Evolutionary conservation across 2,113 vertebrate genomes (phyloP).

Genomic region (Bombycilla garrulus): DNA sequence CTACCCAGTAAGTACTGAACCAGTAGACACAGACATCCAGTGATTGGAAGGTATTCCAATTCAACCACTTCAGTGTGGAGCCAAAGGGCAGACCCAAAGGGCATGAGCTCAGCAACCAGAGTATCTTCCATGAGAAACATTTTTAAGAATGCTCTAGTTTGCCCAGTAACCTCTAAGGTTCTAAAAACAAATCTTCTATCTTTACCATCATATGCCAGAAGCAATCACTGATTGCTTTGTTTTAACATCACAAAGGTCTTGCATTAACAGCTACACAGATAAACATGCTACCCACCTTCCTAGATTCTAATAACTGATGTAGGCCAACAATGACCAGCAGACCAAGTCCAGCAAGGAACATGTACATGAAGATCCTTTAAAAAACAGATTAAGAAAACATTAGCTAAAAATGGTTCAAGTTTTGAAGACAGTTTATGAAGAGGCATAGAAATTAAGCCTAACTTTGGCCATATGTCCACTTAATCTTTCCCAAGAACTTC

Average conservation of each 20-base stretch:
- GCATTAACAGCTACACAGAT: not conserved
- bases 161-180: not conserved
- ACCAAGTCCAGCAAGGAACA: constrained; percentile 94
- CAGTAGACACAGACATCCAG: not conserved
- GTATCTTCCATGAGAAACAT: not conserved
- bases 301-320: constrained; percentile 94
- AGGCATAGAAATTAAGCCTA: not conserved
- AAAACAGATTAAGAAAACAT: not conserved
- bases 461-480: not conserved
- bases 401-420: not conserved
- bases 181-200: not conserved
- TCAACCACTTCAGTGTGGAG: not conserved
- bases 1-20: not conserved
- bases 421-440: not conserved
- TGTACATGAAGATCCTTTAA: constrained; percentile 94
- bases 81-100: not conserved
- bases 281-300: constrained; percentile 81
- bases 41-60: not conserved
- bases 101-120: not conserved
- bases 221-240: not conserved
- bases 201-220: not conserved
- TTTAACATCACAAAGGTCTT: not conserved
- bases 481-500: not conserved
- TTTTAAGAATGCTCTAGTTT: not conserved
- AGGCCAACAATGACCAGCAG: constrained; percentile 90